These are phyloP conservation scores for Protonibea diacanthus DNA, from an alignment of 2,797 vertebrate species.

Conservation along the genomic window DNA sequence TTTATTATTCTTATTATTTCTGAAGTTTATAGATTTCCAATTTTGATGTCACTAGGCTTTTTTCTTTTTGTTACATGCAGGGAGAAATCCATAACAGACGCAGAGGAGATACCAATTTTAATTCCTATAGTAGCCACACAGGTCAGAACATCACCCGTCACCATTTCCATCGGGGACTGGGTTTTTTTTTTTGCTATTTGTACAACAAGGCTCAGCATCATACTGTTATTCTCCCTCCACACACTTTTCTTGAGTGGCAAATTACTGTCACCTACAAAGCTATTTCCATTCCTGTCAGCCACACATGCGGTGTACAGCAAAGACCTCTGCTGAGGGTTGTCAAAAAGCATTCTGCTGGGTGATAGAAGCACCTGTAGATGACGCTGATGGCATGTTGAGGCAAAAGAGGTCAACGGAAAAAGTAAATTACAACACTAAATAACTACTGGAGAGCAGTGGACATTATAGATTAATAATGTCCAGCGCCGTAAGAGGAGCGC, in stretches of 20 bases:
- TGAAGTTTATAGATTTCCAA: constrained; percentile 13
- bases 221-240: constrained; percentile 22
- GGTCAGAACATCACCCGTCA: constrained; percentile 35
- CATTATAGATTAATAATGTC: constrained; percentile 44
- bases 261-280: constrained; percentile 43
- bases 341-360: constrained; percentile 38
- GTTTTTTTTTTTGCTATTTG: constrained; percentile 24
- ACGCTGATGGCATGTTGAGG: constrained; percentile 29
- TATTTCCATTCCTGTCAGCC: constrained; percentile 45
- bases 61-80: constrained; percentile 28
- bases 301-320: constrained; percentile 13
- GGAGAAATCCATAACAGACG: constrained; percentile 44
- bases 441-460: constrained; percentile 7
- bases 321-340: constrained; percentile 35
- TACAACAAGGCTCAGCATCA: constrained; percentile 29
- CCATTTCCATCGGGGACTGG: constrained; percentile 15
- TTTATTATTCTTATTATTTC: not conserved
- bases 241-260: constrained; percentile 50
- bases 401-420: constrained; percentile 49
- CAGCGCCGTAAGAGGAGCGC: not conserved
- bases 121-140: constrained; percentile 34
- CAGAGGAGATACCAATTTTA: constrained; percentile 28
- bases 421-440: constrained; percentile 53
- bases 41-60: constrained; percentile 30
- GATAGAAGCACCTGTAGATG: constrained; percentile 20